These are phyloP conservation scores for Lampris megalopsis DNA, from an alignment of 2,113 vertebrate genomes.

Conservation along the genomic window DNA sequence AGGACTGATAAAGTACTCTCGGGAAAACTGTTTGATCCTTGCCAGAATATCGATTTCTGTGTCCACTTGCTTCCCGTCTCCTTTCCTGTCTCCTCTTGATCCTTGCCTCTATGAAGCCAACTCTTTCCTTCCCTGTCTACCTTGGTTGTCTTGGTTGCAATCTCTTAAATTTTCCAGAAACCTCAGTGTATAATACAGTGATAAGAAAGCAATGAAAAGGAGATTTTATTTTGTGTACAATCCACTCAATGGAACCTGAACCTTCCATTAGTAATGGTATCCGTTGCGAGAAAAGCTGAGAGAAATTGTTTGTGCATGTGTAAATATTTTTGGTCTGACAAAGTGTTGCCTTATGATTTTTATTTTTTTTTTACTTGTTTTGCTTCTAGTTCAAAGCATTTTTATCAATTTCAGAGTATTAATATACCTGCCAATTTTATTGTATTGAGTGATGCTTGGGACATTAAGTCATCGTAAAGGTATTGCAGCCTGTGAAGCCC, in stretches of 20 bases:
- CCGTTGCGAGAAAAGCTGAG: not conserved
- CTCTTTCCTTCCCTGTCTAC: not conserved
- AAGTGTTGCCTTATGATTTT: slow-evolving; percentile 21
- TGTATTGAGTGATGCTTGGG: slow-evolving; percentile 32
- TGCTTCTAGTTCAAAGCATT: slow-evolving; percentile 36
- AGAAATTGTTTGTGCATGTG: not conserved
- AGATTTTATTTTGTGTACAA: slow-evolving; percentile 16
- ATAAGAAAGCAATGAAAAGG: not conserved
- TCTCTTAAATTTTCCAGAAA: slow-evolving; percentile 10
- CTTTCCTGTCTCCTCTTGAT: not conserved
- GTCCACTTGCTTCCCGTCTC: not conserved
- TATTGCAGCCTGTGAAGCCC: slow-evolving; percentile 2
- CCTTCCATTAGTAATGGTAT: not conserved
- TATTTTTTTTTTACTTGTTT: not conserved
- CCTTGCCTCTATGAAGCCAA: not conserved
- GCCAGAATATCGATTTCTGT: not conserved
- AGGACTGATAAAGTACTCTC: not conserved
- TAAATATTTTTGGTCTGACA: slow-evolving; percentile 18
- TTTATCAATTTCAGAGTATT: slow-evolving; percentile 36
- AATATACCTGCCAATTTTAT: slow-evolving; percentile 39
- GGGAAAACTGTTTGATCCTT: slow-evolving; percentile 7
- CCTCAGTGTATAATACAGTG: not conserved
- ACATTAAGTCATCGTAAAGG: not conserved
- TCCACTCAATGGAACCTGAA: slow-evolving; percentile 22
- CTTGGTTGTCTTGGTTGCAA: slow-evolving; percentile 5